phyloP scores from a whole-genome alignment of 2,113 vertebrate species.

The Syngnathus scovelli region DNA sequence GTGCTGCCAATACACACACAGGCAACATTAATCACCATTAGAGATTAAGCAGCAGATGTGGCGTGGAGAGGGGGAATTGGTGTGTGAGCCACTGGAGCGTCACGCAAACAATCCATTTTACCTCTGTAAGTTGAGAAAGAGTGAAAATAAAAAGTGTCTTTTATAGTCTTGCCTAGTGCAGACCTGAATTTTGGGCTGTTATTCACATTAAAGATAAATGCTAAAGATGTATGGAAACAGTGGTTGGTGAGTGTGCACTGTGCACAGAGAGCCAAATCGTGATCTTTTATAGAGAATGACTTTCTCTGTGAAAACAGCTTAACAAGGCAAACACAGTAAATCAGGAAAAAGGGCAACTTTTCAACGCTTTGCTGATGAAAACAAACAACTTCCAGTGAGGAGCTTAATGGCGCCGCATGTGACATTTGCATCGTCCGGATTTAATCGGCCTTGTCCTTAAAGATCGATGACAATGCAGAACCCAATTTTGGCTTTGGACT shows the following conservation, averaged over 20 bases:
- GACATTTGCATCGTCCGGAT: conserved; percentile 54
- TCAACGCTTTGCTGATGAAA: conserved; percentile 42
- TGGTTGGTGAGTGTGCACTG: background rate
- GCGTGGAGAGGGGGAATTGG: conserved; percentile 22
- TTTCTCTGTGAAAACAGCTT: conserved; percentile 1
- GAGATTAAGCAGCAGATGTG: conserved; percentile 51
- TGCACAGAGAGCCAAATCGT: background rate
- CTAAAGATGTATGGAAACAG: background rate
- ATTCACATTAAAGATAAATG: background rate
- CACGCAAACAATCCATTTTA: conserved; percentile 20
- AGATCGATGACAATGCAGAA: conserved; percentile 46
- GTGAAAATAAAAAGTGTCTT: background rate
- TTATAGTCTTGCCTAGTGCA: too few species aligned
- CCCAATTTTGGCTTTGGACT: conserved; percentile 41
- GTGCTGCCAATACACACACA: conserved; percentile 56
- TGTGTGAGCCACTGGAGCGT: conserved; percentile 31
- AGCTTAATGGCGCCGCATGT: conserved; percentile 38
- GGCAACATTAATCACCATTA: conserved; percentile 69
- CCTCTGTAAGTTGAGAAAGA: background rate
- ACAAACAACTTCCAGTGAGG: conserved; percentile 38
- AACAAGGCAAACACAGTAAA: conserved; percentile 18
- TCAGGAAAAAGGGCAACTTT: conserved; percentile 43
- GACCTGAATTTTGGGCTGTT: background rate
- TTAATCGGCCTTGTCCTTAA: conserved; percentile 43
- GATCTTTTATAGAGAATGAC: background rate